Evolutionary conservation across 37 sponge, comb jelly and placozoan species (phyloP).

Genomic region (Cliona cf. orientalis): DNA sequence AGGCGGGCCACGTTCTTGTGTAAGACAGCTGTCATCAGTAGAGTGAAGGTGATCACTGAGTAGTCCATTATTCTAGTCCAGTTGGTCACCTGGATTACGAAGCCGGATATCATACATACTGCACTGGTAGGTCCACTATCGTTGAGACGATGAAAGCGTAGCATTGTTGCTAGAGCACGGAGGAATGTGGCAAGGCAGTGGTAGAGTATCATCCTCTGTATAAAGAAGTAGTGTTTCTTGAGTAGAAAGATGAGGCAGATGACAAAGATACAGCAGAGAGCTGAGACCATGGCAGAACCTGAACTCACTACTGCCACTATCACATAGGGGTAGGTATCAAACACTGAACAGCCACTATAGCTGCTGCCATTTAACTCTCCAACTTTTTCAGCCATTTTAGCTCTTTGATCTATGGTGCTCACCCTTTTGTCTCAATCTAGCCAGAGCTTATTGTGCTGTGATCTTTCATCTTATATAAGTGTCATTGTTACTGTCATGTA

Average conservation of each 20-base stretch:
- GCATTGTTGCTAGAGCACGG: slow-evolving; percentile 31
- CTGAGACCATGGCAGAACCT: slow-evolving; percentile 8
- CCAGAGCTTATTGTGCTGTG: too few species aligned
- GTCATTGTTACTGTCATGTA: too few species aligned
- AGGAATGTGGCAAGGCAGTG: slow-evolving; percentile 62
- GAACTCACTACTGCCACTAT: slow-evolving; percentile 15
- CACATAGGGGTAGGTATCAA: background rate
- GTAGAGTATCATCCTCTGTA: slow-evolving; percentile 83
- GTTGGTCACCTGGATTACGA: slow-evolving; percentile 32
- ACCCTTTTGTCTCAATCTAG: too few species aligned
- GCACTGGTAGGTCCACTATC: background rate
- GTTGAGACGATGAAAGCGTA: slow-evolving; percentile 13
- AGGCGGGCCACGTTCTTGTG: background rate
- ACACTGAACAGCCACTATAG: background rate
- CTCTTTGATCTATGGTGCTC: too few species aligned
- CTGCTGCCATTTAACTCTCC: too few species aligned
- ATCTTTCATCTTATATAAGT: too few species aligned
- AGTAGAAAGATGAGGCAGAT: slow-evolving; percentile 65
- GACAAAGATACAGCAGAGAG: slow-evolving; percentile 42
- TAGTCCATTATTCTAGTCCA: slow-evolving; percentile 48
- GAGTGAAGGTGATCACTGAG: slow-evolving; percentile 49
- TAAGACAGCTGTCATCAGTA: slow-evolving; percentile 33
- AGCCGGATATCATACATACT: slow-evolving; percentile 30
- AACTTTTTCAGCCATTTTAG: too few species aligned
- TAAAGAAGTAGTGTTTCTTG: slow-evolving; percentile 85